Base-by-base conservation (phyloP, 2,888 invertebrate species). In the Patella pellucida region DNA sequence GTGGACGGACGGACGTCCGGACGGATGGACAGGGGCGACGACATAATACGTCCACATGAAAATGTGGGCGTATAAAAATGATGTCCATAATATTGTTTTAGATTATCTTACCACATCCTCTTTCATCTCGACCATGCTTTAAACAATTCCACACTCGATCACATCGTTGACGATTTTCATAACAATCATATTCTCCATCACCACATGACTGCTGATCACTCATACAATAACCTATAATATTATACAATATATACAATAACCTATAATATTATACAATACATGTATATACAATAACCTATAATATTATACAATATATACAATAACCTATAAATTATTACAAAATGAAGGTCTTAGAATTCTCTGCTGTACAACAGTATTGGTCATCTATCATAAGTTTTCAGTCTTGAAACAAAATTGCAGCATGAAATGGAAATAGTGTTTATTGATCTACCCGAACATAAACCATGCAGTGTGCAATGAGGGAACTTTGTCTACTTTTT, bases 91-190 rank as follows among this genome's bases (percentile, higher is more conserved):
- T 9, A 41, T 41, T 41, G 41, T 9, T 41, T 41, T 41, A 54
- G n/a, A 5, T 54, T 4, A 54, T 81, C 86, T 80, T 79, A 86
- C 85, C 80, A 80, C 90, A 90, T n/a, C 82, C 83, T 52, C 77
- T 77, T 76, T 89, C 89, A 81, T 89, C 89, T 0, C 82, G 82
- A 16, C 89, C 88, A 71, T 81, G 79, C 11, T 77, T 15, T 3
- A 79, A 82, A 79, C 90, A 90, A 72, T 90, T 83, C 89, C 88
- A 89, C 1, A 81, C 67, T 0, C 88, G 87, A 79, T 90, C 85
- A 81, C 90, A 90, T 0, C 74, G 71, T 71, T 84, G 79, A 1
- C 56, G 15, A 4, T 4, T 16, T 16, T 79, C 76, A 78, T 80
- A 87, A 74, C 88, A 88, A 69, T 81, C 80, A 50, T 72, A 71